Base-by-base conservation (phyloP, 2,888 invertebrate genomes). In the Tetrapedia diversipes region DNA sequence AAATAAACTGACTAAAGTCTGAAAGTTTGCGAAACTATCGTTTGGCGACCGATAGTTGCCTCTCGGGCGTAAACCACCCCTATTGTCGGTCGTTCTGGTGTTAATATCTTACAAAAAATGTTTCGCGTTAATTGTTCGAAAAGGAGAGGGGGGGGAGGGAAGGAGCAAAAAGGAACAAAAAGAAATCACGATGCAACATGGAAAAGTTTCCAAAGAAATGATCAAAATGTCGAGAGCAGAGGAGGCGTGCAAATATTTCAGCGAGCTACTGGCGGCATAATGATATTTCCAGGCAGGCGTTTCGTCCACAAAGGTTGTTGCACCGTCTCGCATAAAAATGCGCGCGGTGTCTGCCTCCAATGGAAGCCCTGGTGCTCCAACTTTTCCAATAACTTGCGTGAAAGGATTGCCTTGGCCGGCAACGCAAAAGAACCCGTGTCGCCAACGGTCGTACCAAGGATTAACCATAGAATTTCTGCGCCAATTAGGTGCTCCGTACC, bases 321-420 rank as follows among this genome's bases (percentile, higher is more conserved):
- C 65, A 29, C 56, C 32, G 64, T 47, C 47, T 24, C 41, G 65
- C 70, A 73, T 68, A 68, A 68, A 68, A 54, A 68, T 73, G 59
- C 68, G 19, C 22, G 45, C 68, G 16, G 59, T 73, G 59, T 68
- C 60, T 41, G 54, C 19, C 47, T 32, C 54, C 54, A 54, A 68
- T 61, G 43, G 39, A 49, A 65, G 16, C 16, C 24, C 29, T 4
- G 37, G 47, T 49, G 49, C 59, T 65, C 65, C 39, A 69, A 69
- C 69, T 69, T 69, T 69, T 73, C 56, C 73, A 73, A 73, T 69
- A 73, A 69, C 69, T 63, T 47, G 54, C 56, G 61, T 34, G 61
- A 68, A 72, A 72, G 67, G 71, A 67, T 60, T 60, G 65, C 10
- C 43, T 47, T 16, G 54, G 37, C 16, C n/a, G 7, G 16, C 22